phyloP scores from a whole-genome alignment of 1,140 invertebrate species.

The Armadillidium nasatum region DNA sequence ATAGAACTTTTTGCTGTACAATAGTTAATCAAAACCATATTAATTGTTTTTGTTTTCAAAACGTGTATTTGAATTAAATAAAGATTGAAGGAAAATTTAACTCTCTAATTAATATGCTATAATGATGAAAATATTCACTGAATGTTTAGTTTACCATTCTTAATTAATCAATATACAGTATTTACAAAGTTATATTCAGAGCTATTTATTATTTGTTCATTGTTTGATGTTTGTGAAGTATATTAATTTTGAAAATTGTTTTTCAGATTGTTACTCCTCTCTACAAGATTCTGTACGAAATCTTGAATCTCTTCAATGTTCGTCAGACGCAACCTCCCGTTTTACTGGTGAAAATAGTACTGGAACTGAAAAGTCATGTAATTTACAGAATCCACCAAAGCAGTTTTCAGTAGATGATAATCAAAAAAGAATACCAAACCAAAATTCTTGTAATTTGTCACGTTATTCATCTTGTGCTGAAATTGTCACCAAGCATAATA shows the following conservation, averaged over 20 bases:
- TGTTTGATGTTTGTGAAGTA: neutral
- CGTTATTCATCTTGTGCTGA: neutral
- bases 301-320: neutral
- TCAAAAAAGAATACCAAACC: neutral
- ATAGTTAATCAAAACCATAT: no score
- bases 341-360: neutral
- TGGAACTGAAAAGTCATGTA: neutral
- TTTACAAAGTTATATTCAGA: neutral
- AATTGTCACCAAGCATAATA: neutral
- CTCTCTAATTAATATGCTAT: no score
- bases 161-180: no score
- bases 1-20: no score
- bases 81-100: no score
- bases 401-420: neutral
- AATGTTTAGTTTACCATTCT: no score
- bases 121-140: no score
- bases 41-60: no score
- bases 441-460: neutral
- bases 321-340: neutral
- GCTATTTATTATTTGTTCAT: neutral
- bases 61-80: no score
- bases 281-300: neutral
- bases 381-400: neutral
- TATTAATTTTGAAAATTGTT: neutral
- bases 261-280: neutral